A percentile compares a stretch with the other conserved stretches of the same genome.
Conservation (phyloP, 2,113 vertebrate genomes). For the Sprattus sprattus region DNA sequence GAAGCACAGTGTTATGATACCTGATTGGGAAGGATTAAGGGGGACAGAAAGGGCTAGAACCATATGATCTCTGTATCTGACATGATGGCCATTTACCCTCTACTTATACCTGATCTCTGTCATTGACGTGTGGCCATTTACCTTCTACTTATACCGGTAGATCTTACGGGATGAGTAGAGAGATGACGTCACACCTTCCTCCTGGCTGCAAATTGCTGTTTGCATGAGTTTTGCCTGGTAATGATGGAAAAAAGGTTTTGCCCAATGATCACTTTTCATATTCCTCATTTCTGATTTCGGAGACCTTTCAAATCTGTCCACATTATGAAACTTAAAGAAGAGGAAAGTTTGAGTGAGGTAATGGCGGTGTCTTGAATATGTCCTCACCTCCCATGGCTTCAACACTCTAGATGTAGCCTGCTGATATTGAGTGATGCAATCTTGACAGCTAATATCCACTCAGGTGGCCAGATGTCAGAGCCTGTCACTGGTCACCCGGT, state of each 20-base stretch:
- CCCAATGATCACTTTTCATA: background rate
- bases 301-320: background rate
- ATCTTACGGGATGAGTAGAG: background rate
- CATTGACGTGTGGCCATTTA: no score
- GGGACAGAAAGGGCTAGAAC: background rate
- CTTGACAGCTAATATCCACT: conserved; percentile 5
- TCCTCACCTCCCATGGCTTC: background rate
- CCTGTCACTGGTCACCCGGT: conserved; percentile 1
- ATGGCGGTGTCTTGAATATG: background rate
- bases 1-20: background rate
- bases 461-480: background rate
- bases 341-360: background rate
- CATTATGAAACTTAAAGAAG: conserved; percentile 7
- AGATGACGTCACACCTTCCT: background rate
- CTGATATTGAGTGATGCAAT: background rate
- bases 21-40: background rate
- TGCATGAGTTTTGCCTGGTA: background rate
- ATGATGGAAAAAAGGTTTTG: background rate
- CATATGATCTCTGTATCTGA: background rate
- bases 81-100: no score
- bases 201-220: background rate
- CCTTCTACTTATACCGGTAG: background rate
- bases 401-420: background rate
- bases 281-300: background rate
- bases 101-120: background rate